Conservation (phyloP, 1,140 invertebrate species). For the Coenobita brevimanus region DNA sequence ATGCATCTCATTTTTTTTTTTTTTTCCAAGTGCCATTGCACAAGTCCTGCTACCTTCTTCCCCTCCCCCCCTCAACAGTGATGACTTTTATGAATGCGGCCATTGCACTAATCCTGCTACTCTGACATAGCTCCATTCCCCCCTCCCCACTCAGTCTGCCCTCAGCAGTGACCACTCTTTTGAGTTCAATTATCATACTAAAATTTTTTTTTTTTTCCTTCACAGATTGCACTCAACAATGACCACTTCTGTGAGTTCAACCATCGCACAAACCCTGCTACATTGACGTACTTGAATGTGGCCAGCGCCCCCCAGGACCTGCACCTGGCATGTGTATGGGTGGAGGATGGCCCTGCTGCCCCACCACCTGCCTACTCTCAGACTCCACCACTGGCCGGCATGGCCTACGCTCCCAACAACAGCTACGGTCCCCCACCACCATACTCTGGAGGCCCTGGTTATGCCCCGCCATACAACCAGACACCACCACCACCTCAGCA, state of each 20-base stretch:
- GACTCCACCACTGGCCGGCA: neutral
- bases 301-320: slow-evolving; percentile 48
- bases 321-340: slow-evolving; percentile 59
- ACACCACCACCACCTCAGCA: neutral
- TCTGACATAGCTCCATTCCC: too few relatives aligned
- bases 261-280: slow-evolving; percentile 56
- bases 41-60: too few relatives aligned
- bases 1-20: too few relatives aligned
- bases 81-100: too few relatives aligned
- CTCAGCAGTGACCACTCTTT: too few relatives aligned
- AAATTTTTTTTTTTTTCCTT: too few relatives aligned
- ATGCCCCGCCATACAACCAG: slow-evolving; percentile 20
- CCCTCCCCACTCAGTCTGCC: too few relatives aligned
- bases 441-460: slow-evolving; percentile 47
- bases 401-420: neutral
- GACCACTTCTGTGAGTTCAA: slow-evolving; percentile 57
- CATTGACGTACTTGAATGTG: slow-evolving; percentile 49
- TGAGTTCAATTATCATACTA: too few relatives aligned
- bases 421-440: slow-evolving; percentile 56
- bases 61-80: too few relatives aligned
- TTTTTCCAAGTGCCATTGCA: too few relatives aligned
- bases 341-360: slow-evolving; percentile 27
- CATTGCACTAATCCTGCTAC: too few relatives aligned
- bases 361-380: slow-evolving; percentile 7
- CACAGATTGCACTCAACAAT: slow-evolving; percentile 64